These are phyloP conservation scores for Euproctis similis DNA, from an alignment of 2,888 invertebrate genomes.

Conservation along the genomic window DNA sequence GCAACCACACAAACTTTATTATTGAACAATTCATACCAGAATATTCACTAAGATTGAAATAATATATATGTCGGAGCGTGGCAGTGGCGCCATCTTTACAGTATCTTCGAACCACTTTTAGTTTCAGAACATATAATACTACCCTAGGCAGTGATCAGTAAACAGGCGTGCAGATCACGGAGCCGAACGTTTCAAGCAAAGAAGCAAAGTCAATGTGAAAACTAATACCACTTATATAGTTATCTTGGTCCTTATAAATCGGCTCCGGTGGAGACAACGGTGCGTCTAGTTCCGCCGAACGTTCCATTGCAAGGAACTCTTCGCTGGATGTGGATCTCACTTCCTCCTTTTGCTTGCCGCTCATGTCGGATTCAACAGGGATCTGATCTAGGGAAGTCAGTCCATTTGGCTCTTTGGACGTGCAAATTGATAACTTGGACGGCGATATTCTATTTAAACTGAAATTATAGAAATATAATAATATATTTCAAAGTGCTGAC, in stretches of 20 bases:
- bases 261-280: constrained; percentile 37
- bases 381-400: constrained; percentile 43
- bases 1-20: too few species aligned
- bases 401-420: constrained; percentile 52
- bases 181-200: too few species aligned
- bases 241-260: constrained; percentile 41
- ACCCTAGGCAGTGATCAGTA: too few species aligned
- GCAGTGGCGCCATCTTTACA: too few species aligned
- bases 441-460: constrained; percentile 68
- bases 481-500: too few species aligned
- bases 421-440: constrained; percentile 61
- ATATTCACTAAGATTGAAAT: too few species aligned
- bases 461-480: constrained; percentile 15
- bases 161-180: too few species aligned
- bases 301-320: constrained; percentile 68
- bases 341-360: constrained; percentile 56
- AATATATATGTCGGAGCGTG: too few species aligned
- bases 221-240: constrained; percentile 41
- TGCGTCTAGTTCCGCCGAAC: constrained; percentile 55
- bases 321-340: constrained; percentile 59
- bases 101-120: too few species aligned
- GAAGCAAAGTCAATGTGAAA: too few species aligned
- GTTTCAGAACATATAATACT: too few species aligned
- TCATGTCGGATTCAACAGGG: constrained; percentile 52
- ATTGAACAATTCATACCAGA: too few species aligned